Base-by-base conservation (phyloP, 2,888 invertebrate species). In the Rambutsinella grinnellia region DNA sequence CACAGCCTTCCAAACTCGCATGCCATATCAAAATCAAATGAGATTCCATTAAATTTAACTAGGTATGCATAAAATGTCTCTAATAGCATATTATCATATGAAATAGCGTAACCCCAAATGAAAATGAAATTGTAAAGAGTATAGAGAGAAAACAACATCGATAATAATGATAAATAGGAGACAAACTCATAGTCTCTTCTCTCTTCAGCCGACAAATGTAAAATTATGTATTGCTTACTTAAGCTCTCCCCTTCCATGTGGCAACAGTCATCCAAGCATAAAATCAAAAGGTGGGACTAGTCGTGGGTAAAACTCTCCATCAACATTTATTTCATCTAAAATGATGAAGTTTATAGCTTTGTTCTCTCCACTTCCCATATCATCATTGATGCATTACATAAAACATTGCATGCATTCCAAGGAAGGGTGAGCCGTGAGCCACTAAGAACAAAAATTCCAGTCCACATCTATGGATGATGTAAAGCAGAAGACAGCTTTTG, bases 361-460 rank as follows among this genome's bases (percentile, higher is more conserved):
- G 19, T 67, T 17, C 36, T 56, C 44, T 53, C 51, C 49, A 47
- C 67, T 53, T 60, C 44, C 21, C 57, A 47, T 51, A 19, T 66
- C 57, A 67, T 27, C 62, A 62, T 61, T 49, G n/a, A 49, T n/a
- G 19, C 8, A n/a, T n/a, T 36, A 36, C 61, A n/a, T n/a, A n/a
- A n/a, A n/a, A n/a, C n/a, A 70, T 70, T 70, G 60, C 58, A 70
- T n/a, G 15, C 71, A 71, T 71, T 71, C 71, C 71, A 71, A 24
- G 27, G 57, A 71, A 71, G 69, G 69, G 69, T 69, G 69, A 61
- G 51, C 26, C 36, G 5, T 17, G 46, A 53, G 36, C 26, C n/a
- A 36, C n/a, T n/a, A 57, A 68, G 47, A 26, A 6, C n/a, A 62
- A 17, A 10, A 65, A 54, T 10, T 8, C 15, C 17, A 23, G 23